phyloP scores from a whole-genome alignment of 1,140 invertebrate species.

The Coenobita brevimanus region DNA sequence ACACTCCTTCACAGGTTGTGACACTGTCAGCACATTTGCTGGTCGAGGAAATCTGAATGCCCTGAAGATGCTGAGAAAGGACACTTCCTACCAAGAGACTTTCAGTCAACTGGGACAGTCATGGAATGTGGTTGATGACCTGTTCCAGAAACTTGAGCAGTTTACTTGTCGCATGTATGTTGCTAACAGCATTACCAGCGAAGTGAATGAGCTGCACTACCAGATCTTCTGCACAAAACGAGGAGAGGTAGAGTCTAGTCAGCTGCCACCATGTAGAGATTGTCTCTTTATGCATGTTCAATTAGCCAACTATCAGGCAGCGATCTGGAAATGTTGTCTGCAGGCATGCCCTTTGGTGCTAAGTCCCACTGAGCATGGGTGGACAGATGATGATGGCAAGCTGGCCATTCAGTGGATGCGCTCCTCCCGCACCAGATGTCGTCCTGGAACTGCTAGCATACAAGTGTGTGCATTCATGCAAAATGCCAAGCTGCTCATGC shows the following conservation, averaged over 20 bases:
- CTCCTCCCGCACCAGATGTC: constrained; percentile 21
- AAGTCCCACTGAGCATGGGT: too few species aligned
- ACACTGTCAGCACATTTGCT: constrained; percentile 1
- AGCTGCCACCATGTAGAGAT: too few species aligned
- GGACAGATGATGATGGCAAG: too few species aligned
- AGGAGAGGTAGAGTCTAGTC: too few species aligned
- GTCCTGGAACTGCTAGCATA: constrained; percentile 19
- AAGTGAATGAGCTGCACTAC: constrained; percentile 6
- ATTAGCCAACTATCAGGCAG: too few species aligned
- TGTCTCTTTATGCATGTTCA: too few species aligned
- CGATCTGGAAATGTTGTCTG: too few species aligned
- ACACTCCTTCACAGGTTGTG: constrained; percentile 6
- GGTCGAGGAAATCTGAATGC: background rate
- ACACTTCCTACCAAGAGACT: background rate
- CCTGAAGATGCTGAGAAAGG: background rate
- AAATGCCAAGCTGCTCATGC: constrained; percentile 22
- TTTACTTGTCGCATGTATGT: background rate
- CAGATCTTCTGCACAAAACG: too few species aligned
- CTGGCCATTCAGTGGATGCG: too few species aligned
- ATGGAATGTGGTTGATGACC: background rate
- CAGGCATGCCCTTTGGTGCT: too few species aligned
- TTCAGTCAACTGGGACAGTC: background rate
- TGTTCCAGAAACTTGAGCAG: background rate
- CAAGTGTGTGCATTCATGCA: background rate
- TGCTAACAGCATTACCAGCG: background rate